These are phyloP conservation scores for Sarotherodon lohbergeri DNA, from an alignment of 2,113 vertebrate genomes.

Conservation along the genomic window DNA sequence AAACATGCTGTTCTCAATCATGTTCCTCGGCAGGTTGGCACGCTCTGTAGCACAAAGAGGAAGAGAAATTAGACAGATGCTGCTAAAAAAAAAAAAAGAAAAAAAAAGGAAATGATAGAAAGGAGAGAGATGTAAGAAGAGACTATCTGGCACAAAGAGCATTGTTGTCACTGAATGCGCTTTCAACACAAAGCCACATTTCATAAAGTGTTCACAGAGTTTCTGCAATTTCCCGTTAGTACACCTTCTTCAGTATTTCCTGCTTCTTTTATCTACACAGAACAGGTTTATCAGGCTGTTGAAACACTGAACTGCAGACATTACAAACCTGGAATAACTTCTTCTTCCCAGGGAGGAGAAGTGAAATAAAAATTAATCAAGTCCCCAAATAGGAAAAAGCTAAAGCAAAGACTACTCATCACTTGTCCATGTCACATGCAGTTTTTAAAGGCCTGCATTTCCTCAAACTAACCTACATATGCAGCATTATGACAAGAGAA, in stretches of 20 bases:
- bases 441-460: neutral
- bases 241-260: neutral
- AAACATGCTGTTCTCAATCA: conserved; percentile 99
- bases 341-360: neutral
- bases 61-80: conserved; percentile 1
- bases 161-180: neutral
- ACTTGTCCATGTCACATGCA: neutral
- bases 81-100: neutral
- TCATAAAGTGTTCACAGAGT: neutral
- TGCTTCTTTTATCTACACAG: neutral
- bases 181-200: neutral
- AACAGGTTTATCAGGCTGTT: neutral
- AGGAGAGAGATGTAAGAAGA: neutral
- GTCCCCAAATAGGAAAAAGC: neutral
- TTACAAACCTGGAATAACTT: neutral
- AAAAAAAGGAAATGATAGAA: neutral
- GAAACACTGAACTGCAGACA: neutral
- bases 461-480: neutral
- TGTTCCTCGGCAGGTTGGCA: conserved; percentile 88
- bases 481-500: neutral
- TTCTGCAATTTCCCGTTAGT: conserved; percentile 19
- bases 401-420: neutral
- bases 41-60: conserved; percentile 73
- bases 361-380: neutral
- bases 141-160: neutral